A percentile compares a stretch with the other conserved stretches of the same genome.
Conservation (phyloP, 2,113 vertebrate genomes). For the Actinemys pallida region DNA sequence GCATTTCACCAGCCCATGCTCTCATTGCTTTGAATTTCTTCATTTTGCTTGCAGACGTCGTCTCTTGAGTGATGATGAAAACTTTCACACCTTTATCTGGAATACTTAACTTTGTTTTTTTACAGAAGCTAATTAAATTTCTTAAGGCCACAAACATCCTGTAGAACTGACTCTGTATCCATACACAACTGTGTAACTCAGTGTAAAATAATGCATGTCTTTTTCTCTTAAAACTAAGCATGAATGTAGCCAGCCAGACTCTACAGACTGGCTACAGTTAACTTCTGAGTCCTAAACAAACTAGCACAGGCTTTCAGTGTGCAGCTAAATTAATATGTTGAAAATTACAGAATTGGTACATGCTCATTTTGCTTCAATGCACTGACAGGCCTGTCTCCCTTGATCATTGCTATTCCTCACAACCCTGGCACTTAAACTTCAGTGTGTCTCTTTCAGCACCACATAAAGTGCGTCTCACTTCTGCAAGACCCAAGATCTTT, state of each 20-base stretch:
- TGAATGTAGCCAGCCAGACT: slow-evolving; percentile 57
- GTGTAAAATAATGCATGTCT: slow-evolving; percentile 63
- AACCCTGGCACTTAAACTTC: not conserved
- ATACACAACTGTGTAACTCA: slow-evolving; percentile 70
- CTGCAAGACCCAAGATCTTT: slow-evolving; percentile 67
- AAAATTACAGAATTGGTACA: slow-evolving; percentile 35
- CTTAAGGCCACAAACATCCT: slow-evolving; percentile 66
- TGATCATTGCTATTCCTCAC: not conserved
- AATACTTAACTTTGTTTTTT: slow-evolving; percentile 56
- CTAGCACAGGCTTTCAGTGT: slow-evolving; percentile 27
- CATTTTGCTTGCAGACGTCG: not conserved
- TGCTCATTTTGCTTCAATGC: slow-evolving; percentile 34
- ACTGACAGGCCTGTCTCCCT: slow-evolving; percentile 33
- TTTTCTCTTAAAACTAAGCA: slow-evolving; percentile 51
- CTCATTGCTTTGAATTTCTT: not conserved
- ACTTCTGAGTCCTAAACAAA: slow-evolving; percentile 63
- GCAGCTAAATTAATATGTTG: slow-evolving; percentile 15
- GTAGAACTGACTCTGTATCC: slow-evolving; percentile 71
- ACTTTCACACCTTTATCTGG: slow-evolving; percentile 11
- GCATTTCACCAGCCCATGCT: not conserved
- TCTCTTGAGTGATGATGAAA: not conserved
- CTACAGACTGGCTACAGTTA: slow-evolving; percentile 34
- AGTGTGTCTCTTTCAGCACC: slow-evolving; percentile 65
- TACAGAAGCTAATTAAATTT: slow-evolving; percentile 69
- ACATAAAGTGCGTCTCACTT: slow-evolving; percentile 59